phyloP scores from a whole-genome alignment of 2,113 vertebrate genomes.

The Datnioides undecimradiatus region DNA sequence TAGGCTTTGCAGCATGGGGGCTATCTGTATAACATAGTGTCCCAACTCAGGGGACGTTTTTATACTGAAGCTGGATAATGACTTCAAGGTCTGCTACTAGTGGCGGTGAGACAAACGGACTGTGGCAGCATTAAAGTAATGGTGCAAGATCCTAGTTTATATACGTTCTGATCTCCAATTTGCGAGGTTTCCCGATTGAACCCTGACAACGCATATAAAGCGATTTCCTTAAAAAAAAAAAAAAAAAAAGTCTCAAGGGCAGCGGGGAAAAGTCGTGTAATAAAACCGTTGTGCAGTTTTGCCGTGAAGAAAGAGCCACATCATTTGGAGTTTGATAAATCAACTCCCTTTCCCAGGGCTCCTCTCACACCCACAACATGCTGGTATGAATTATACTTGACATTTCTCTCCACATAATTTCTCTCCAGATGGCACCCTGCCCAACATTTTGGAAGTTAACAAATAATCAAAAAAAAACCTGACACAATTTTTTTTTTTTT shows the following conservation, averaged over 20 bases:
- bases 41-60: constrained; percentile 40
- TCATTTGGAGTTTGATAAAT: constrained; percentile 64
- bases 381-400: constrained; percentile 65
- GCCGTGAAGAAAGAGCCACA: constrained; percentile 29
- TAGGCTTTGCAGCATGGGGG: constrained; percentile 32
- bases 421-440: constrained; percentile 63
- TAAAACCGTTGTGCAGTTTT: constrained; percentile 34
- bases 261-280: background rate
- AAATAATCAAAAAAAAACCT: constrained; percentile 24
- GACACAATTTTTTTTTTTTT: constrained; percentile 9
- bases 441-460: constrained; percentile 49
- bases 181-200: constrained; percentile 1
- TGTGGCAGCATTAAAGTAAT: constrained; percentile 1
- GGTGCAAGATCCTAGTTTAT: constrained; percentile 7
- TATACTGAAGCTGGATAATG: constrained; percentile 57
- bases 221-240: constrained; percentile 4
- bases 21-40: constrained; percentile 34
- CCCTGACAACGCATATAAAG: background rate
- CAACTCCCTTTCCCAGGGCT: constrained; percentile 34
- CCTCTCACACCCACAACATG: constrained; percentile 60
- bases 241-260: constrained; percentile 4
- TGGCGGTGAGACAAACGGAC: background rate
- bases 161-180: constrained; percentile 16
- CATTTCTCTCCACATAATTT: constrained; percentile 47
- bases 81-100: constrained; percentile 20